Evolutionary conservation across 1,140 invertebrate genomes (phyloP).

Genomic region (Augochlora pura): DNA sequence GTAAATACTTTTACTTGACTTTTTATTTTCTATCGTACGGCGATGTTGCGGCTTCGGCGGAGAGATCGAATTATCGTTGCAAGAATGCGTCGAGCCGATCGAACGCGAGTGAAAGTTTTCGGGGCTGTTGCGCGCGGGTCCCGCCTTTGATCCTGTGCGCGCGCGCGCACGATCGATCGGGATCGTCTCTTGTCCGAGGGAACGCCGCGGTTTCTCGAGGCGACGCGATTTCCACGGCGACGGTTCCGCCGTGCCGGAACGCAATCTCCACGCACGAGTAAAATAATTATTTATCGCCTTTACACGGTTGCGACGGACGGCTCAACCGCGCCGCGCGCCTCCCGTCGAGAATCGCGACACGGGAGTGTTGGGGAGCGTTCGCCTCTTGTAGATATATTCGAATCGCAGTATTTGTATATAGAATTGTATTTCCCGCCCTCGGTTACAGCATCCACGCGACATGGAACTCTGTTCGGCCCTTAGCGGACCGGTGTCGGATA

Average conservation of each 20-base stretch:
- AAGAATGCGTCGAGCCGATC: neutral
- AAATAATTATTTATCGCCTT: constrained; percentile 12
- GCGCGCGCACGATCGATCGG: no score
- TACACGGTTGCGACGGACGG: constrained; percentile 5
- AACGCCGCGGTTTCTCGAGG: neutral
- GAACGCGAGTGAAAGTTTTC: neutral
- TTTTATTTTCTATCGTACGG: neutral
- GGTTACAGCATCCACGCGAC: neutral
- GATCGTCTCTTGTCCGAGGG: neutral
- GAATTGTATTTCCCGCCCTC: constrained; percentile 30
- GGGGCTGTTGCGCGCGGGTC: neutral
- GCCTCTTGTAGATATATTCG: constrained; percentile 61
- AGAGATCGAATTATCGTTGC: neutral
- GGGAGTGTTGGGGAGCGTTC: neutral
- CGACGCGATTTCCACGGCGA: neutral
- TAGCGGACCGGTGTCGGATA: no score
- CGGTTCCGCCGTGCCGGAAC: neutral
- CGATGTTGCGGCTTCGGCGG: neutral
- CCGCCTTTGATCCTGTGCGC: no score
- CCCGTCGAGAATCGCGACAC: constrained; percentile 7
- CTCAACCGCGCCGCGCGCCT: neutral
- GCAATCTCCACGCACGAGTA: neutral
- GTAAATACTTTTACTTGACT: constrained; percentile 41
- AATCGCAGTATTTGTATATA: constrained; percentile 63
- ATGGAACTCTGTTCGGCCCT: constrained; percentile 21